Evolutionary conservation across 92 coral and sea anemone species (phyloP).

Genomic region (Montipora capitata): DNA sequence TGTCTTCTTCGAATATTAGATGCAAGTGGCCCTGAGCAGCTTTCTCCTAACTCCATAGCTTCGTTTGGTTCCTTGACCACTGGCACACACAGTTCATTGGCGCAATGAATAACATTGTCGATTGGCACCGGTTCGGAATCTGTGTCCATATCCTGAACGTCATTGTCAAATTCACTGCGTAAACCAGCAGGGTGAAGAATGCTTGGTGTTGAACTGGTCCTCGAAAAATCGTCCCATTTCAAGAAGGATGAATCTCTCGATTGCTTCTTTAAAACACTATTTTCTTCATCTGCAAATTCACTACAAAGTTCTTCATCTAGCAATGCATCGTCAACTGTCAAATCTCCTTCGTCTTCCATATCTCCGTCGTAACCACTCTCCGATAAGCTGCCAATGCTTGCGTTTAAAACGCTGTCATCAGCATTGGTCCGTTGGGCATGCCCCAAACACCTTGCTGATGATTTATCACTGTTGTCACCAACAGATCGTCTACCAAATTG

Average conservation of each 20-base stretch:
- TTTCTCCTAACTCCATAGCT: conserved; percentile 51
- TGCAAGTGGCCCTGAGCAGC: not conserved
- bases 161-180: conserved; percentile 29
- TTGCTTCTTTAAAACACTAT: conserved; percentile 82
- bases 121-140: conserved; percentile 79
- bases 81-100: conserved; percentile 73
- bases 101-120: conserved; percentile 80
- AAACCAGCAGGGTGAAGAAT: conserved; percentile 60
- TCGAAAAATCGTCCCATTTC: conserved; percentile 73
- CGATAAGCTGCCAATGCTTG: conserved; percentile 78
- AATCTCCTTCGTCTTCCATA: conserved; percentile 94
- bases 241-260: conserved; percentile 84
- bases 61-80: conserved; percentile 67
- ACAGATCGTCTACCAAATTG: conserved; percentile 25
- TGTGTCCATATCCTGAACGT: conserved; percentile 35
- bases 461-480: not conserved
- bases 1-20: conserved; percentile 43
- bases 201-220: conserved; percentile 92
- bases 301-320: conserved; percentile 76
- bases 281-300: conserved; percentile 54
- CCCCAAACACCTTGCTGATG: conserved; percentile 26
- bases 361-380: conserved; percentile 99
- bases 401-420: conserved; percentile 69
- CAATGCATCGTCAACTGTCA: conserved; percentile 69
- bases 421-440: conserved; percentile 33